Evolutionary conservation across 2,113 vertebrate species (phyloP).

Genomic region (Eupsittula cactorum): DNA sequence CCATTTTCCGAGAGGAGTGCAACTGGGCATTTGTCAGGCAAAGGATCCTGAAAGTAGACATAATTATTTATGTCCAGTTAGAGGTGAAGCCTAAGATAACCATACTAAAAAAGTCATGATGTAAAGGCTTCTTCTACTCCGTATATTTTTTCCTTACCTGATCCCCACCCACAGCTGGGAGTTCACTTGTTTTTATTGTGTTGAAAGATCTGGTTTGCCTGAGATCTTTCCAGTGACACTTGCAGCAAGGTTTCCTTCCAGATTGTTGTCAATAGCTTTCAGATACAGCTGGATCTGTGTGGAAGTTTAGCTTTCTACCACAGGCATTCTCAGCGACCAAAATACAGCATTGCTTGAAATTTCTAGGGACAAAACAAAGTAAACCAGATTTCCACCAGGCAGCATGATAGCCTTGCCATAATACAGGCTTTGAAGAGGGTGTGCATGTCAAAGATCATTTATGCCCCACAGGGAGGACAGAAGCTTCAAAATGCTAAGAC

Average conservation of each 20-base stretch:
- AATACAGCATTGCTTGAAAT: not conserved
- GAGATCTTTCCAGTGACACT: not conserved
- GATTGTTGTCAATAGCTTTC: not conserved
- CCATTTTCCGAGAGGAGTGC: not conserved
- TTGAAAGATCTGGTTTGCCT: constrained; percentile 15
- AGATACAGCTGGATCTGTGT: not conserved
- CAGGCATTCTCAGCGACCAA: not conserved
- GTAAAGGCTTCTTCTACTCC: not conserved
- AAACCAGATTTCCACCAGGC: not conserved
- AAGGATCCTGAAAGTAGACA: not conserved
- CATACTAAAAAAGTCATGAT: not conserved
- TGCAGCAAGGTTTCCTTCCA: constrained; percentile 20
- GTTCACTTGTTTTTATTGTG: not conserved
- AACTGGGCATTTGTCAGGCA: not conserved
- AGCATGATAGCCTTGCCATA: not conserved
- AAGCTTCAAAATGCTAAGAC: not conserved
- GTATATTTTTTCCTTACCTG: not conserved
- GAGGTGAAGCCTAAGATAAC: not conserved
- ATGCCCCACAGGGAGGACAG: not conserved
- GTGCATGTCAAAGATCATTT: not conserved
- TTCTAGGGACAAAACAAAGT: not conserved
- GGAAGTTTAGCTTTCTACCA: constrained; percentile 11
- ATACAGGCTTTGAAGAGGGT: not conserved
- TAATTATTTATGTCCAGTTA: not conserved
- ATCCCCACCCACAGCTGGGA: constrained; percentile 29